Evolutionary conservation across 2,113 vertebrate species (phyloP).

Genomic region (Balaeniceps rex): DNA sequence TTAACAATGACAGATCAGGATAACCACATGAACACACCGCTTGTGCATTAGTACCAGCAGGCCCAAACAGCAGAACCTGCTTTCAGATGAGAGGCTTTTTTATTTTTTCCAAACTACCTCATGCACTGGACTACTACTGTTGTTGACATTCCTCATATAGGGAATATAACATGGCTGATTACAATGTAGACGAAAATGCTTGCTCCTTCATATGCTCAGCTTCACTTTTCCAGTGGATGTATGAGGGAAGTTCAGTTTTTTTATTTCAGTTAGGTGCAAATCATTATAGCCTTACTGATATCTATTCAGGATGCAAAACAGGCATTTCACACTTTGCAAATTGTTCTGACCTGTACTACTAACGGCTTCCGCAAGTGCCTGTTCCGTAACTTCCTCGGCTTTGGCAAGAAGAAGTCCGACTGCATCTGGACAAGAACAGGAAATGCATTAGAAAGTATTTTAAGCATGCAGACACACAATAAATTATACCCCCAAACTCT

Average conservation of each 20-base stretch:
- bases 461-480: neutral
- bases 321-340: neutral
- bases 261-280: neutral
- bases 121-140: neutral
- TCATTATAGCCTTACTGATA: neutral
- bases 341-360: slow-evolving; percentile 89
- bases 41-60: neutral
- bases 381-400: slow-evolving; percentile 87
- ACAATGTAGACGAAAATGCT: neutral
- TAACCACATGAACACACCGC: neutral
- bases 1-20: neutral
- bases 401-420: slow-evolving; percentile 92
- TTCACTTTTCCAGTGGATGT: neutral
- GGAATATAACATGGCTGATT: neutral
- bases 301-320: neutral
- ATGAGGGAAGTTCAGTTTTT: neutral
- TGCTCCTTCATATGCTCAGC: neutral
- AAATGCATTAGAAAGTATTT: neutral
- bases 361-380: slow-evolving; percentile 91
- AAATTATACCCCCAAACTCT: neutral
- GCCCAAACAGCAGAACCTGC: neutral
- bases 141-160: neutral
- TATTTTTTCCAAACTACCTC: neutral
- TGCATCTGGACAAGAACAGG: slow-evolving; percentile 72
- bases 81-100: neutral